phyloP scores from a whole-genome alignment of 2,797 vertebrate species.

The Limnodromus scolopaceus region DNA sequence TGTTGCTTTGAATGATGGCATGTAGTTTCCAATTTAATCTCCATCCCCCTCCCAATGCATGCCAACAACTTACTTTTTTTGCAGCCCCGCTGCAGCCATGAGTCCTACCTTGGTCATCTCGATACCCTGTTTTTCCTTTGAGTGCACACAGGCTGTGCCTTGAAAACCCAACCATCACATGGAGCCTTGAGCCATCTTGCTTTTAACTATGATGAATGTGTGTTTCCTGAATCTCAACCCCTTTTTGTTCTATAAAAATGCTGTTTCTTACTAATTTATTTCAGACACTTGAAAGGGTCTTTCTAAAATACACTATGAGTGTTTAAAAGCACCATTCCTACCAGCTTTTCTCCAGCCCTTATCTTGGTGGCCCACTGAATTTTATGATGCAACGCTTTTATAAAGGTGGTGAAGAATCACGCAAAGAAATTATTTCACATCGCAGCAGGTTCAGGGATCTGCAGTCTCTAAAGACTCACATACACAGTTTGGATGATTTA shows the following conservation, averaged over 20 bases:
- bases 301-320: background rate
- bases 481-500: background rate
- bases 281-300: background rate
- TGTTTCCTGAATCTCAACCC: background rate
- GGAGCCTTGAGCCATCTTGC: background rate
- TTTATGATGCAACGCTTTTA: background rate
- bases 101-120: background rate
- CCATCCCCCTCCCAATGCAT: background rate
- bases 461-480: background rate
- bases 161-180: background rate
- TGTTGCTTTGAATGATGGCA: accelerated
- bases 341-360: background rate
- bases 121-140: background rate
- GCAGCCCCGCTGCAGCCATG: background rate
- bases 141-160: background rate
- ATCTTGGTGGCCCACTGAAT: background rate
- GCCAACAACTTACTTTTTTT: background rate
- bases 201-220: background rate
- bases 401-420: background rate
- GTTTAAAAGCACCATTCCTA: background rate
- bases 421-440: background rate
- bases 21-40: background rate
- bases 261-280: background rate
- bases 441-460: background rate
- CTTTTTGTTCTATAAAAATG: background rate